Percentiles rank a stretch among this genome's conserved stretches.
phyloP scores from a whole-genome alignment of 2,888 invertebrate species.

The Thelaira solivaga region DNA sequence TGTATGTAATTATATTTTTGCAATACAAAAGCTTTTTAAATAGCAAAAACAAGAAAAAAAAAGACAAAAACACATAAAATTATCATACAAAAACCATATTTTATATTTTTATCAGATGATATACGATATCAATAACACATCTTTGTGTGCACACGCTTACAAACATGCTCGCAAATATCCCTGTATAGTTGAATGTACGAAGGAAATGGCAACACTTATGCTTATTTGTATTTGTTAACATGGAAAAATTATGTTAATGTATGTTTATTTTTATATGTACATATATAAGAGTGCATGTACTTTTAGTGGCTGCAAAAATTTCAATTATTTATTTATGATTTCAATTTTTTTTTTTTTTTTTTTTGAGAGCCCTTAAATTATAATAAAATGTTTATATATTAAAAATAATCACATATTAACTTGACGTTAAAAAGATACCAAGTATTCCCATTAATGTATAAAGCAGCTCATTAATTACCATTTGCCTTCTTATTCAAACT shows the following conservation, averaged over 20 bases:
- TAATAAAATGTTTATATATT: too few species aligned
- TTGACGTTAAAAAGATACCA: too few species aligned
- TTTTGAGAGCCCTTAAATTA: too few species aligned
- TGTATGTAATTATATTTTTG: conserved; percentile 52
- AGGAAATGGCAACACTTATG: background rate
- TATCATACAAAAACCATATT: conserved; percentile 53
- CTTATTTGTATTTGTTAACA: background rate
- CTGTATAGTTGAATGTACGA: background rate
- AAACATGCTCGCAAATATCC: background rate
- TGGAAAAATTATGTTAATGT: background rate
- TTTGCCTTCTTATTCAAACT: too few species aligned
- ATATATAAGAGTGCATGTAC: too few species aligned
- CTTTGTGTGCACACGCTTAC: background rate
- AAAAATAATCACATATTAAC: too few species aligned
- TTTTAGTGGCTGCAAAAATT: too few species aligned
- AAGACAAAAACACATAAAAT: conserved; percentile 17
- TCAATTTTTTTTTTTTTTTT: too few species aligned
- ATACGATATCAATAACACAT: conserved; percentile 12
- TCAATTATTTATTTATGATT: too few species aligned
- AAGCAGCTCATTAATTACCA: too few species aligned
- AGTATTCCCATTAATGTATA: too few species aligned
- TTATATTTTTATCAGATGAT: conserved; percentile 39
- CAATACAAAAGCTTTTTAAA: conserved; percentile 29
- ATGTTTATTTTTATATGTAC: background rate
- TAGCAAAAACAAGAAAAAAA: too few species aligned